A percentile compares a stretch with the other conserved stretches of the same genome.
These are phyloP conservation scores for Eristalis tenax DNA, from an alignment of 2,888 invertebrate species.

Conservation along the genomic window DNA sequence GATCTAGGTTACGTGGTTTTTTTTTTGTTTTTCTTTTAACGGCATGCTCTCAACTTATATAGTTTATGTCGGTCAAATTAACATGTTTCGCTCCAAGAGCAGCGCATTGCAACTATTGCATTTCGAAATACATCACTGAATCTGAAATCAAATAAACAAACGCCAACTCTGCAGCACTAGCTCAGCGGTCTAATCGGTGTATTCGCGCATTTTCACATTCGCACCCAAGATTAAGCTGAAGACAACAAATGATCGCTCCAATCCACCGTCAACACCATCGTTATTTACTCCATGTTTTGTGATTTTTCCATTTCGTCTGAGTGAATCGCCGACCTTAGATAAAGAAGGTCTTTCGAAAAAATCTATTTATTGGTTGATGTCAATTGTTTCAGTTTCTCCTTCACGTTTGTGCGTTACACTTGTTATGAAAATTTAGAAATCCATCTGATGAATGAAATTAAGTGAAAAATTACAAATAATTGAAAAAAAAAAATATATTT, in stretches of 20 bases:
- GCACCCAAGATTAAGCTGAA: slow-evolving; percentile 50
- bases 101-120: no score
- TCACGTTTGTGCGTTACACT: slow-evolving; percentile 23
- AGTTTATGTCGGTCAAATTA: slow-evolving; percentile 41
- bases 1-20: background rate
- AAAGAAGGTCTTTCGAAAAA: slow-evolving; percentile 47
- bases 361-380: slow-evolving; percentile 21
- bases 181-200: background rate
- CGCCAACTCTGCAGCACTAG: background rate
- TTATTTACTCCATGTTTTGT: slow-evolving; percentile 45
- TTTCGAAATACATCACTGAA: background rate
- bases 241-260: background rate
- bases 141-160: background rate
- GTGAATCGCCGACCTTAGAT: slow-evolving; percentile 66
- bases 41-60: background rate
- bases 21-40: no score
- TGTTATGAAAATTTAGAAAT: background rate
- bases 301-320: slow-evolving; percentile 16
- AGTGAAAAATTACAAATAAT: slow-evolving; percentile 10
- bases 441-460: background rate
- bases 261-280: slow-evolving; percentile 26
- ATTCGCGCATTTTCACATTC: slow-evolving; percentile 24
- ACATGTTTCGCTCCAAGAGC: slow-evolving; percentile 1
- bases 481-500: slow-evolving; percentile 2
- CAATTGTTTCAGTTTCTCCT: slow-evolving; percentile 24